These are phyloP conservation scores for Microvelia longipes DNA, from an alignment of 1,140 invertebrate species.

Conservation along the genomic window DNA sequence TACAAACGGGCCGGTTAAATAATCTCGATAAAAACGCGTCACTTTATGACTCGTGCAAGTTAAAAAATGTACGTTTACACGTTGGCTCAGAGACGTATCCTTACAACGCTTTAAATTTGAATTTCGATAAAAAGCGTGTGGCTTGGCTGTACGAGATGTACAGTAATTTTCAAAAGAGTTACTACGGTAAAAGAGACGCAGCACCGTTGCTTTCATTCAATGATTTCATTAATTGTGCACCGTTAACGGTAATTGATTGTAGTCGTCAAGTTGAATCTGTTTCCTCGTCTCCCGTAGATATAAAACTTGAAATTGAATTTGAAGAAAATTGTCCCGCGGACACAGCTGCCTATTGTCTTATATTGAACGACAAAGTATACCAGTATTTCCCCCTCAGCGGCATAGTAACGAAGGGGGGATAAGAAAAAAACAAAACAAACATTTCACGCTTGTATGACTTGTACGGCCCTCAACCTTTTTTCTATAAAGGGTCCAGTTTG, in stretches of 20 bases:
- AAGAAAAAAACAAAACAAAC: no score
- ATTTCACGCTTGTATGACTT: no score
- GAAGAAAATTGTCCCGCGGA: background rate
- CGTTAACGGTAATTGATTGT: background rate
- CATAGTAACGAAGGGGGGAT: background rate
- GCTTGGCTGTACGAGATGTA: background rate
- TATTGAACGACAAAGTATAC: background rate
- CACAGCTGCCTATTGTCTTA: background rate
- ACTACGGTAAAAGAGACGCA: background rate
- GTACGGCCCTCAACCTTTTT: no score
- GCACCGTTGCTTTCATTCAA: background rate
- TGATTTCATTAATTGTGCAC: background rate
- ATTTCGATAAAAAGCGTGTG: background rate
- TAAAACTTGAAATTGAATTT: background rate
- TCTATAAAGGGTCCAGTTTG: no score
- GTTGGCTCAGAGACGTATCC: background rate
- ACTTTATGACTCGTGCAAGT: background rate
- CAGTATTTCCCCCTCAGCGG: background rate
- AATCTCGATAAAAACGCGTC: background rate
- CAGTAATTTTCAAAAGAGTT: background rate
- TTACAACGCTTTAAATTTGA: background rate
- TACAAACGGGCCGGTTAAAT: background rate
- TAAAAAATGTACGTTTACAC: background rate
- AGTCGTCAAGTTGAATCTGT: background rate
- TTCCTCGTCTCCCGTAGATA: background rate